phyloP scores from a whole-genome alignment of 1,140 invertebrate species.

The Drosophila tristis region DNA sequence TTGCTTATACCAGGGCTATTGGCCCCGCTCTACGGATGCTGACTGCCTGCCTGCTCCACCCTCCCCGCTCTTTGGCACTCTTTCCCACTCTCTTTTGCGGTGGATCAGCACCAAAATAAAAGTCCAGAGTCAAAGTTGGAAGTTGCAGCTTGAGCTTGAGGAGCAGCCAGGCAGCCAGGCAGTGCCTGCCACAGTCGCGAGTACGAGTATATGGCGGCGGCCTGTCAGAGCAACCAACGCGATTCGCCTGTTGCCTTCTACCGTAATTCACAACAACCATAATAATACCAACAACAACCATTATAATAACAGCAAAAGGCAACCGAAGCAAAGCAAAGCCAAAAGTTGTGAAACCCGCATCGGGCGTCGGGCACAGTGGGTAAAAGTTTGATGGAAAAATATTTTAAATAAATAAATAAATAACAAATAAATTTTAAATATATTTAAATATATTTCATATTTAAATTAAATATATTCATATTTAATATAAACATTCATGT shows the following conservation, averaged over 20 bases:
- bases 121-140: constrained; percentile 50
- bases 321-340: constrained; percentile 57
- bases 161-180: constrained; percentile 7
- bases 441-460: too few relatives aligned
- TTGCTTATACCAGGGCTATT: constrained; percentile 70
- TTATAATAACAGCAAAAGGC: constrained; percentile 55
- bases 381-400: too few relatives aligned
- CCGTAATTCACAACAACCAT: constrained; percentile 77
- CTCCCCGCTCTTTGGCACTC: constrained; percentile 2
- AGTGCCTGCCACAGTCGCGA: constrained; percentile 13
- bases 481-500: too few relatives aligned
- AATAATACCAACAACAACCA: constrained; percentile 29
- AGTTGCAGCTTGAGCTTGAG: constrained; percentile 34
- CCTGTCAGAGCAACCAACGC: constrained; percentile 45
- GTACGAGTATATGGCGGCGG: constrained; percentile 13
- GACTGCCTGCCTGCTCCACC: too few relatives aligned
- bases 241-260: constrained; percentile 74
- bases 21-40: constrained; percentile 17
- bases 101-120: constrained; percentile 63
- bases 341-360: constrained; percentile 67
- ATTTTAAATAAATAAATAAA: too few relatives aligned
- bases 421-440: too few relatives aligned
- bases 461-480: too few relatives aligned
- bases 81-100: constrained; percentile 6
- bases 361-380: constrained; percentile 46